Base-by-base conservation (phyloP, 2,888 invertebrate genomes). In the Galeruca laticollis region DNA sequence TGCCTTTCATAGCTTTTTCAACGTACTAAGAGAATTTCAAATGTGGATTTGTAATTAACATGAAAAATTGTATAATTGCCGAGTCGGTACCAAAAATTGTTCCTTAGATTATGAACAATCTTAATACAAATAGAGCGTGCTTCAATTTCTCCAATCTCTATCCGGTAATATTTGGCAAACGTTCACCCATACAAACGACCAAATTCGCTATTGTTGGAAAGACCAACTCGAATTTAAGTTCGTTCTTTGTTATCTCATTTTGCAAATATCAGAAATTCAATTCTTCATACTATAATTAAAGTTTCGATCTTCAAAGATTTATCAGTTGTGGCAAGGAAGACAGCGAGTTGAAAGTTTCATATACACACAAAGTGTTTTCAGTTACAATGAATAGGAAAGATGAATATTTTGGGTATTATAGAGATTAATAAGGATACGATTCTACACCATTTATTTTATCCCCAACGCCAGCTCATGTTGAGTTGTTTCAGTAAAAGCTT, bases 241-340 rank as follows among this genome's bases (percentile, higher is more conserved):
- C 70, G 75, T 76, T 75, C 76, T 75, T 75, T 75, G 77, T 77
- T 76, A 70, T 75, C 75, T 70, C 74, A 72, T 68, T 76, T 73
- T 72, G 63, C 71, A 69, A 62, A 75, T 78, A 80, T 79, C 79
- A 80, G 77, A 73, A 69, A 70, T 74, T 72, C 77, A 79, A 78
- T 79, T 77, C 76, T 75, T 77, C 73, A 77, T 75, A 78, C 78
- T n/a, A n/a, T n/a, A 79, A 78, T 78, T 77, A 80, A 72, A 76
- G 75, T 80, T 78, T 77, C 33, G 47, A 65, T 65, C 65, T 65
- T 65, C 57, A 37, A 54, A 56, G 37, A 57, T 35, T 57, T 18
- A 8, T 52, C 52, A 26, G 21, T 26, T 26, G 10, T 26, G 52
- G 47, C 18, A 21, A 56, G 56, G 9, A 56, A 57, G 65, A 62